Base-by-base conservation (phyloP, 2,888 invertebrate genomes). In the Ashinkailepas kermadecensis region DNA sequence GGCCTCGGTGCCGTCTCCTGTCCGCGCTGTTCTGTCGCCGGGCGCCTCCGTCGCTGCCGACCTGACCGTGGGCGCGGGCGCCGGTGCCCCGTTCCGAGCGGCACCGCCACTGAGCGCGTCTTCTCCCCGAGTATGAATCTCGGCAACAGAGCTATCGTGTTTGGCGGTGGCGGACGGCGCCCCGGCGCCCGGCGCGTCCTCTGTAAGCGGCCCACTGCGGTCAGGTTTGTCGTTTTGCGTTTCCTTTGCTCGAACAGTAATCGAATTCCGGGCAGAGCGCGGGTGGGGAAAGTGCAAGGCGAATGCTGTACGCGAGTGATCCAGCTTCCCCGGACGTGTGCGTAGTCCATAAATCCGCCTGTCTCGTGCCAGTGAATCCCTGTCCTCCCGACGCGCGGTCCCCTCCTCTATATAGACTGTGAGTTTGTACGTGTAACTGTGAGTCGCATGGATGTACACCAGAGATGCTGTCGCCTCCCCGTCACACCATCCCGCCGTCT, bases 381-480 rank as follows among this genome's bases (percentile, higher is more conserved):
- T 23, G 39, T 39, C 39, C 25, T 25, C 0, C 13, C 23, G 15
- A 15, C 15, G 13, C 70, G 39, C 15, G 39, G 1, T 39, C 39
- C 70, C 9, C 8, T 3, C 65, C 70, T 12, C 39, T 70, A 70
- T 39, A 39, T 70, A 39, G 70, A 70, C 54, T 74, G 74, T 74
- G 74, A 54, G 74, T 74, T 74, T 74, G 74, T 74, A 74, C 74
- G 74, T 74, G 74, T 74, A 56, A 15, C 74, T 74, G 74, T 74
- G 74, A 74, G 54, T 21, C 21, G 74, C 56, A 56, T 74, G 74
- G 56, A 21, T 54, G 54, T 56, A 21, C 56, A 4, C 39, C n/a
- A n/a, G n/a, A 21, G 54, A 18, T 39, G 74, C 74, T 64, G 64
- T 64, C 64, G 64, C 64, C n/a, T 64, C 64, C 39, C 39, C 39